Conservation (phyloP, 2,888 invertebrate genomes). For the Diaprepes abbreviatus region DNA sequence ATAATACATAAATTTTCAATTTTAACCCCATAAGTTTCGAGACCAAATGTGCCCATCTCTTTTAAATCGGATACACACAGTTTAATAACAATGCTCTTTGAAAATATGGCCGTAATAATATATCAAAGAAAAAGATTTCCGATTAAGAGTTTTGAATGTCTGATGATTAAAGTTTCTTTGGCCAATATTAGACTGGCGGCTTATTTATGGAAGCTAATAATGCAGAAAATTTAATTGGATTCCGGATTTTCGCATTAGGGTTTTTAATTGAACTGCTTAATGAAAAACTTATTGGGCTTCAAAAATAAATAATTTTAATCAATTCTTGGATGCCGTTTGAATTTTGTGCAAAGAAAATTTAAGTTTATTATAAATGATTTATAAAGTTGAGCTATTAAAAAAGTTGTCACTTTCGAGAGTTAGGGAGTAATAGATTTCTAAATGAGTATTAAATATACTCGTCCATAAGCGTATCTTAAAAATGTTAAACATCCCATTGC, state of each 20-base stretch:
- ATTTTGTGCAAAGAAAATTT: neutral
- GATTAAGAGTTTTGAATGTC: conserved; percentile 28
- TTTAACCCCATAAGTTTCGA: no score
- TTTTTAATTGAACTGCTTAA: conserved; percentile 23
- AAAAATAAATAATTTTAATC: conserved; percentile 8
- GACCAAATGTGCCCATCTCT: conserved; percentile 1
- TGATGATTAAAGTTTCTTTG: conserved; percentile 23
- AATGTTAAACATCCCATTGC: no score
- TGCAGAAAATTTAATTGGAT: conserved; percentile 23
- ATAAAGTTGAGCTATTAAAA: neutral
- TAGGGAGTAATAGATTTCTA: no score
- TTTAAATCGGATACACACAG: conserved; percentile 3
- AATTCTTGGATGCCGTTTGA: neutral
- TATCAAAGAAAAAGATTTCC: conserved; percentile 30
- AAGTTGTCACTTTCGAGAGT: no score
- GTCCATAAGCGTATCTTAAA: no score
- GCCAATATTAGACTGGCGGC: conserved; percentile 18
- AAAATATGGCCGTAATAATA: conserved; percentile 13
- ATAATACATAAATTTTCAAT: no score
- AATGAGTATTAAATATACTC: no score
- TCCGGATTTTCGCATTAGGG: conserved; percentile 16
- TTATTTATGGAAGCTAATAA: conserved; percentile 23
- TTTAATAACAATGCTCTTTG: conserved; percentile 24
- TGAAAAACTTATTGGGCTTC: conserved; percentile 19
- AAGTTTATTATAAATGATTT: neutral